Base-by-base conservation (phyloP, 2,113 vertebrate genomes). In the Vidua macroura region DNA sequence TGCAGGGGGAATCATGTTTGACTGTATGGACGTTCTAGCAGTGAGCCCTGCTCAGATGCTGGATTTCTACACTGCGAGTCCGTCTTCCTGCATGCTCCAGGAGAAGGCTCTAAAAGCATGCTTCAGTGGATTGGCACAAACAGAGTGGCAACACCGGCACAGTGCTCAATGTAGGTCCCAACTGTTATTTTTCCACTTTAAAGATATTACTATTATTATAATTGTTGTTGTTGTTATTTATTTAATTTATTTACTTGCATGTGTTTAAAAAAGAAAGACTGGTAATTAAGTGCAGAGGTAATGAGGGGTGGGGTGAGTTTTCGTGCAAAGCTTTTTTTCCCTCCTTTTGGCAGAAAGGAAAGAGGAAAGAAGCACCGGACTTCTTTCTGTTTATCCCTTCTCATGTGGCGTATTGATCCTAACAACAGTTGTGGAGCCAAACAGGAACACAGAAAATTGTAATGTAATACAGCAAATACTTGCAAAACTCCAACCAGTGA, bases 81-180 rank as follows among this genome's bases (percentile, higher is more conserved):
- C 98, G 80, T 99, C 98, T 97, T 98, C 99, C 86, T 99, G 99
- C 98, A 98, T 98, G 98, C 98, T 98, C 96, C 98, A 98, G 98
- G 99, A 99, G 96, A 99, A 99, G 97, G 99, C 99, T 97, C 96
- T 98, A 95, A 98, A 98, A 97, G 98, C 98, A 95, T 99, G 98
- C 98, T 98, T 99, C 98, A 98, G 98, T 95, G 98, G 99, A 98
- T 97, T 99, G 97, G 97, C 98, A 95, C 98, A 98, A 97, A 95
- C 98, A 92, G 98, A 99, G 96, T 99, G 99, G 99, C 98, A 98
- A 85, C 99, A 99, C 91, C 98, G 98, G 95, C 99, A 98, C 96
- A 98, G 98, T 98, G 98, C 98, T 93, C 99, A 99, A 98, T 99
- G 99, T 99, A 99, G 98, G 99, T 99, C 98, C 97, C 96, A 93